phyloP scores from a whole-genome alignment of 1,140 invertebrate species.

The Solen grandis region DNA sequence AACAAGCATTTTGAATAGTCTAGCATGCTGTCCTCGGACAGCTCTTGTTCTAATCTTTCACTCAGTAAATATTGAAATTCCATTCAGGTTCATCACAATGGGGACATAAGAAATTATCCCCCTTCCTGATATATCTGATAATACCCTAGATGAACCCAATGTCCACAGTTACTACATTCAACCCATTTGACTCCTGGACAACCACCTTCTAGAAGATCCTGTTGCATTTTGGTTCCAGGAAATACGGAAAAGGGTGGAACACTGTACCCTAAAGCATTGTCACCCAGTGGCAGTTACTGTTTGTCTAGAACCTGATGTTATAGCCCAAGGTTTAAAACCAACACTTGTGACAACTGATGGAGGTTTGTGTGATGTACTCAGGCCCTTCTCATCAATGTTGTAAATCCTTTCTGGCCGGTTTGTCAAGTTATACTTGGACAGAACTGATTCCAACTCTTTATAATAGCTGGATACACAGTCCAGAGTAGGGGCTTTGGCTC shows the following conservation, averaged over 20 bases:
- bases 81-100: too few relatives aligned
- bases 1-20: too few relatives aligned
- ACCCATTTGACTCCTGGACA: slow-evolving; percentile 19
- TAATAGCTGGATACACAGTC: slow-evolving; percentile 15
- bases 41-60: too few relatives aligned
- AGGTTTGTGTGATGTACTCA: too few relatives aligned
- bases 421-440: slow-evolving; percentile 56
- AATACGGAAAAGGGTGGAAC: slow-evolving; percentile 80
- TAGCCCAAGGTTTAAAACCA: slow-evolving; percentile 75
- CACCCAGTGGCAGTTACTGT: slow-evolving; percentile 80
- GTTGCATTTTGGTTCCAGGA: slow-evolving; percentile 74
- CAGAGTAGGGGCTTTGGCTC: slow-evolving; percentile 9
- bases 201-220: slow-evolving; percentile 52
- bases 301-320: too few relatives aligned
- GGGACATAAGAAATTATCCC: slow-evolving; percentile 22
- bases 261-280: slow-evolving; percentile 73
- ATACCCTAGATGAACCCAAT: slow-evolving; percentile 1
- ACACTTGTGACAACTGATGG: too few relatives aligned
- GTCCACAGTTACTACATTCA: too few relatives aligned
- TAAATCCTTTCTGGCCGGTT: slow-evolving; percentile 73
- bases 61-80: too few relatives aligned
- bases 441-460: slow-evolving; percentile 16
- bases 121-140: slow-evolving; percentile 2
- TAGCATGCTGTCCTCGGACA: too few relatives aligned
- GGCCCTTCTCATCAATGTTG: too few relatives aligned